These are phyloP conservation scores for Sarcophaga peregrina DNA, from an alignment of 1,140 invertebrate genomes.

Conservation along the genomic window DNA sequence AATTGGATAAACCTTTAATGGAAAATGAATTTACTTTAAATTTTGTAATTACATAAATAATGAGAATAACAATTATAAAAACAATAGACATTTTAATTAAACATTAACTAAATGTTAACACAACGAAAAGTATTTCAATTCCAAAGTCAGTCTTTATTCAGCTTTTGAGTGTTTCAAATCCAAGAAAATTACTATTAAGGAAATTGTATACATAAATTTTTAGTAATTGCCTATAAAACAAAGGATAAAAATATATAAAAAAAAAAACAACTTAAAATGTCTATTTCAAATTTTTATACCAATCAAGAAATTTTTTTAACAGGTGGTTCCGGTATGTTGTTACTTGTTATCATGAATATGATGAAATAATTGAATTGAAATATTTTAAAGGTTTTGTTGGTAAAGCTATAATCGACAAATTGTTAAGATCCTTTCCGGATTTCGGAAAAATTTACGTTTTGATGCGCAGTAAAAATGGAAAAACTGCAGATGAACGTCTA, in stretches of 20 bases:
- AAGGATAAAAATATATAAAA: background rate
- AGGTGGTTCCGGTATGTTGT: slow-evolving; percentile 70
- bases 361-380: background rate
- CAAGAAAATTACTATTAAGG: background rate
- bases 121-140: background rate
- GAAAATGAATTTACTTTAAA: too few species aligned
- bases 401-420: slow-evolving; percentile 87
- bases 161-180: background rate
- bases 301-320: slow-evolving; percentile 77
- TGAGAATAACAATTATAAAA: too few species aligned
- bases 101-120: background rate
- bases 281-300: slow-evolving; percentile 69
- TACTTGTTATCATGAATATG: background rate
- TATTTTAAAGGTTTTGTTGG: slow-evolving; percentile 81
- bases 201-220: background rate
- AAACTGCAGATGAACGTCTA: slow-evolving; percentile 73
- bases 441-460: slow-evolving; percentile 81
- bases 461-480: slow-evolving; percentile 81
- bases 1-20: background rate
- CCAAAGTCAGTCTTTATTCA: background rate
- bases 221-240: too few species aligned
- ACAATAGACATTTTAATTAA: background rate
- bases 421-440: slow-evolving; percentile 78
- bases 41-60: background rate
- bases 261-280: slow-evolving; percentile 47